phyloP scores from a whole-genome alignment of 2,797 vertebrate genomes.

The Pangasius krempfi region DNA sequence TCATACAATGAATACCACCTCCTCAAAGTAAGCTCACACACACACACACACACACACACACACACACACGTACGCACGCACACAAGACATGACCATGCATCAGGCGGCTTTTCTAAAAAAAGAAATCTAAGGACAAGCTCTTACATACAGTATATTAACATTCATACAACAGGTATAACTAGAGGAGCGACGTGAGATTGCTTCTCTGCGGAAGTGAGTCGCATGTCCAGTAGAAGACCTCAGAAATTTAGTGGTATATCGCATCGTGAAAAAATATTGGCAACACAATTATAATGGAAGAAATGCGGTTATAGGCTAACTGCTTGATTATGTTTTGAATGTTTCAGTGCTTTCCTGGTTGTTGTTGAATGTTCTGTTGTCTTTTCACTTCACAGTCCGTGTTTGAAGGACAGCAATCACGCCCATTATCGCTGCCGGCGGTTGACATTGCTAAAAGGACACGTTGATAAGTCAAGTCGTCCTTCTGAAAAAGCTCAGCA shows the following conservation, averaged over 20 bases:
- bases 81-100: not conserved
- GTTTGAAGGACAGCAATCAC: not conserved
- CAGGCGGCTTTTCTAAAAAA: not conserved
- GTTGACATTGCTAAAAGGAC: constrained; percentile 10
- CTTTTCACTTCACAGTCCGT: not conserved
- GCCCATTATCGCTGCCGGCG: not conserved
- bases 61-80: not conserved
- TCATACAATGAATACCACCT: not conserved
- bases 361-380: not conserved
- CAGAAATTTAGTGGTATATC: not conserved
- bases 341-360: constrained; percentile 4
- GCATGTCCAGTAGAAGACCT: constrained; percentile 13
- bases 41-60: not conserved
- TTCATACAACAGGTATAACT: not conserved
- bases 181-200: not conserved
- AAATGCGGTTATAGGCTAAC: not conserved
- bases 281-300: not conserved
- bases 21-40: not conserved
- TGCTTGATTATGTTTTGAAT: not conserved
- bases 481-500: constrained; percentile 9
- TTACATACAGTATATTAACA: not conserved
- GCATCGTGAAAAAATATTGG: not conserved
- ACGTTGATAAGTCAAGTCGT: no score
- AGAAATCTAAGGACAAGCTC: not conserved
- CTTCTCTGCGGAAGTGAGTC: not conserved